phyloP scores from a whole-genome alignment of 2,113 vertebrate species.

The Indri indri region DNA sequence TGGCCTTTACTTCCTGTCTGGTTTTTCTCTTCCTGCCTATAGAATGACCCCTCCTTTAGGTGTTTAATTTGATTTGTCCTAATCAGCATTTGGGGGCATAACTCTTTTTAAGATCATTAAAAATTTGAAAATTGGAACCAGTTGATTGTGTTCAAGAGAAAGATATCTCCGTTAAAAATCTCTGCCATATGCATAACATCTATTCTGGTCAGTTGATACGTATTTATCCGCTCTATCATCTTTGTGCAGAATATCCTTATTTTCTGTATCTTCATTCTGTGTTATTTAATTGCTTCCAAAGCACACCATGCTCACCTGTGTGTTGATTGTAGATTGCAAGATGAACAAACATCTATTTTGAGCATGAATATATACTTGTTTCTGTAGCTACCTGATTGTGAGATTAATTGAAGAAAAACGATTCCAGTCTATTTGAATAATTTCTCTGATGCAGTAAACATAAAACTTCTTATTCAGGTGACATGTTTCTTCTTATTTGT shows the following conservation, averaged over 20 bases:
- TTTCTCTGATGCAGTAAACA: constrained; percentile 31
- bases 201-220: neutral
- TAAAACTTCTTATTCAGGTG: neutral
- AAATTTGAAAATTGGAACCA: constrained; percentile 58
- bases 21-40: constrained; percentile 48
- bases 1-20: constrained; percentile 52
- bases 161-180: constrained; percentile 16
- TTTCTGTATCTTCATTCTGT: neutral
- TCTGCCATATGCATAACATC: neutral
- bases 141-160: constrained; percentile 49
- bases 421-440: constrained; percentile 13
- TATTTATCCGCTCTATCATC: neutral
- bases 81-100: constrained; percentile 25
- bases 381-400: constrained; percentile 10
- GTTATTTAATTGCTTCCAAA: constrained; percentile 1
- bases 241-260: neutral
- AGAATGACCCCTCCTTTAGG: constrained; percentile 42
- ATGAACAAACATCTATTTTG: constrained; percentile 15
- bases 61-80: constrained; percentile 73
- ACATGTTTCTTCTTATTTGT: neutral
- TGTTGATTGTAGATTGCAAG: neutral
- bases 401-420: constrained; percentile 48
- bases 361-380: constrained; percentile 5
- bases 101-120: constrained; percentile 59
- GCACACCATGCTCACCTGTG: constrained; percentile 19